Conservation (phyloP, 2,888 invertebrate genomes). For the Caenorhabditis japonica region DNA sequence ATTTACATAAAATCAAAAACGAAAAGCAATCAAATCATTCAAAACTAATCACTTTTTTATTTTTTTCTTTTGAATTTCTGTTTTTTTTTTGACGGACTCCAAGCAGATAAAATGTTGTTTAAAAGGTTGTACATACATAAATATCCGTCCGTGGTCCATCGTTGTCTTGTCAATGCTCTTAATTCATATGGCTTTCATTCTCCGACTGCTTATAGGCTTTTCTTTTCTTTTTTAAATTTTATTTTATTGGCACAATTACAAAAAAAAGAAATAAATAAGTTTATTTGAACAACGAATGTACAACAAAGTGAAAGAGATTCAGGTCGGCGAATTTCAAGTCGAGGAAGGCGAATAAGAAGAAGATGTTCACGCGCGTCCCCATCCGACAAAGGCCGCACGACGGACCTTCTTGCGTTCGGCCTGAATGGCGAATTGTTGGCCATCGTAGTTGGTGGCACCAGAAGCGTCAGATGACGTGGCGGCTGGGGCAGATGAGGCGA, state of each 20-base stretch:
- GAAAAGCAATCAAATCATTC: too few species aligned
- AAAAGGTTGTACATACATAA: too few species aligned
- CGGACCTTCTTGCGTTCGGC: slow-evolving; percentile 45
- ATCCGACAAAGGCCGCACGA: slow-evolving; percentile 49
- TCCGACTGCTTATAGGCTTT: background rate
- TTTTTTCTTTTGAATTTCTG: too few species aligned
- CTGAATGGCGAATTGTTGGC: slow-evolving; percentile 40
- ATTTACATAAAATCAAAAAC: too few species aligned
- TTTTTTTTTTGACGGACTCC: slow-evolving; percentile 23
- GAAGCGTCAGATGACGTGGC: slow-evolving; percentile 29
- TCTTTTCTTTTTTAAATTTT: background rate
- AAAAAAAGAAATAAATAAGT: slow-evolving; percentile 44
- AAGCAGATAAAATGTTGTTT: too few species aligned
- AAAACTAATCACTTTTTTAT: background rate
- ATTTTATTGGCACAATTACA: background rate
- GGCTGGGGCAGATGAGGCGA: slow-evolving; percentile 36
- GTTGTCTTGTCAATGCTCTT: slow-evolving; percentile 31
- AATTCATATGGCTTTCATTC: slow-evolving; percentile 39
- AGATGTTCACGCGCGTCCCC: slow-evolving; percentile 40
- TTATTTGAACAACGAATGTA: slow-evolving; percentile 55
- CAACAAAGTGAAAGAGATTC: slow-evolving; percentile 48
- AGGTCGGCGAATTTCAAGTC: too few species aligned
- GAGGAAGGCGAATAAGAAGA: slow-evolving; percentile 1
- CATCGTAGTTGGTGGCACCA: slow-evolving; percentile 39
- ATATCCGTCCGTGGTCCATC: too few species aligned